Percentiles rank a stretch among this genome's conserved stretches.
These are phyloP conservation scores for Gadus macrocephalus DNA, from an alignment of 2,113 vertebrate species.

Conservation along the genomic window DNA sequence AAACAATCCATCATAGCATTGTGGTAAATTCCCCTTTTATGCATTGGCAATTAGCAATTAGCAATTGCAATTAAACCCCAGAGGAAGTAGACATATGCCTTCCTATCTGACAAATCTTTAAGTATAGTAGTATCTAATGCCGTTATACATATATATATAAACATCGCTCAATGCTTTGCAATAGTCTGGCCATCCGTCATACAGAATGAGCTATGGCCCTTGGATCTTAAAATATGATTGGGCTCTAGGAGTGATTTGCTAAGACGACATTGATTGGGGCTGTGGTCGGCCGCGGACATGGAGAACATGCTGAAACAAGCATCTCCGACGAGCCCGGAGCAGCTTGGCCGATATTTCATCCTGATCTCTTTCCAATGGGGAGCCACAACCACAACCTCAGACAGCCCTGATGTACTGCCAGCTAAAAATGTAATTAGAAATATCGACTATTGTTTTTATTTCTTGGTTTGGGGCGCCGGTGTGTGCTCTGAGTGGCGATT, in stretches of 20 bases:
- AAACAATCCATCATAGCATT: not conserved
- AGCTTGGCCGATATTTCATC: constrained; percentile 66
- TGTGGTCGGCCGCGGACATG: constrained; percentile 48
- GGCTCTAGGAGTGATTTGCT: constrained; percentile 54
- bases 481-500: no score
- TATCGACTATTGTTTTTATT: constrained; percentile 39
- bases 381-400: constrained; percentile 29
- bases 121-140: no score
- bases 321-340: constrained; percentile 47
- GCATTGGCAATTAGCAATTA: not conserved
- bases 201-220: constrained; percentile 42
- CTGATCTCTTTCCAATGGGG: constrained; percentile 64
- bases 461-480: not conserved
- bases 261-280: constrained; percentile 30
- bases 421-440: constrained; percentile 62
- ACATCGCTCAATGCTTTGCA: not conserved
- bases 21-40: not conserved
- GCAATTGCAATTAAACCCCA: not conserved
- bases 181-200: constrained; percentile 31
- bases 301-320: constrained; percentile 71
- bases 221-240: constrained; percentile 54
- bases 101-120: no score
- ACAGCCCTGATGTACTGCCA: constrained; percentile 58
- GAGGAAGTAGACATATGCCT: constrained; percentile 17
- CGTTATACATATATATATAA: no score